Base-by-base conservation (phyloP, 2,888 invertebrate species). In the Capitulum mitella region DNA sequence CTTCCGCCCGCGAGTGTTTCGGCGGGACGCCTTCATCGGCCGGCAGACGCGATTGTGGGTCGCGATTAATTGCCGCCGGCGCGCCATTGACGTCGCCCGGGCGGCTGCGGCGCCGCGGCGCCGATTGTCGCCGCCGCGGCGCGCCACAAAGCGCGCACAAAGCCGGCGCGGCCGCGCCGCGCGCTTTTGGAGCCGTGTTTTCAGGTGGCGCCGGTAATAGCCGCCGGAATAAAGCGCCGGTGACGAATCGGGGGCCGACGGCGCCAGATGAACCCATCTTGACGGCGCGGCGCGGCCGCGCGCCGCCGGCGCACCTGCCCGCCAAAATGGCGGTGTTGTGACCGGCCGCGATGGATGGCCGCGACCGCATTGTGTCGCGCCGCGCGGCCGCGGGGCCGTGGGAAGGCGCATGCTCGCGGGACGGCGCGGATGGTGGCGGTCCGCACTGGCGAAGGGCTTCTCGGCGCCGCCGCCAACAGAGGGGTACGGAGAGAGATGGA, bases 241-340 rank as follows among this genome's bases (percentile, higher is more conserved):
- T 61, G 61, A 61, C 61, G 61, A 61, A 61, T 61, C 61, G 61
- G 61, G 32, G 32, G 32, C 12, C 12, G 3, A 16, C 34, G 61
- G 6, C 61, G 61, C 14, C 61, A 61, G 61, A 61, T 61, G 61
- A 61, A 61, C 61, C 61, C 61, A 61, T 61, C 61, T 61, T 61
- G 61, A 34, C 61, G 61, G 14, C 29, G 61, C 61, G 61, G 16
- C 61, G 61, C 32, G 16, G 16, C 34, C 12, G 29, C 61, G 29
- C 32, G 32, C 61, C 32, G 61, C 32, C 61, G 61, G 48, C 48
- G 22, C 48, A 51, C 48, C 48, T 51, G 48, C 48, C n/a, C 34
- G 61, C 61, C 61, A 61, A 61, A 61, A 61, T 61, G 61, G 61
- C 61, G 29, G 61, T 61, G 61, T 61, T 61, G 61, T 61, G 61